Percentiles rank a stretch among this genome's conserved stretches.
phyloP scores from a whole-genome alignment of 2,797 vertebrate species.

The Myoxocephalus aenaeus region DNA sequence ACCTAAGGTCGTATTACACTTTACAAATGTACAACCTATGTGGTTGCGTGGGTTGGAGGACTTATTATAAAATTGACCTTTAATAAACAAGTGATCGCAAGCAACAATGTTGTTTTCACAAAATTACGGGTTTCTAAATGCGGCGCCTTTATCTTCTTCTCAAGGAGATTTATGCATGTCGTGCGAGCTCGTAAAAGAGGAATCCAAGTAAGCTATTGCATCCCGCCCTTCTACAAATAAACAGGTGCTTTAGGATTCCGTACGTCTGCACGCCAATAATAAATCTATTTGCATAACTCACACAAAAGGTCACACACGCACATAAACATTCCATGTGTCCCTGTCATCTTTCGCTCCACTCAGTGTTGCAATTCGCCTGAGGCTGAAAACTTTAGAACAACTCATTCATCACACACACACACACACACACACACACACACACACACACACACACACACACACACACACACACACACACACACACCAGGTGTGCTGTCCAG shows the following conservation, averaged over 20 bases:
- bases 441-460: constrained; percentile 1
- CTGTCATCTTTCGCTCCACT: constrained; percentile 45
- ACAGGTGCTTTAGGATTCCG: constrained; percentile 58
- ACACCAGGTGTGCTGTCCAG: constrained; percentile 58
- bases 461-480: not conserved
- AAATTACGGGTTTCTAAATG: not conserved
- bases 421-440: constrained; percentile 9
- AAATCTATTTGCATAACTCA: constrained; percentile 34
- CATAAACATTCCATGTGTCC: constrained; percentile 56
- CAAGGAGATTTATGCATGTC: not conserved
- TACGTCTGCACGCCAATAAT: constrained; percentile 27
- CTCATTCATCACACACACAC: constrained; percentile 16
- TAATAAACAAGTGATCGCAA: not conserved
- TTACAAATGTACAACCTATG: not conserved
- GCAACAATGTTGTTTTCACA: not conserved
- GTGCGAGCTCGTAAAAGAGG: constrained; percentile 4
- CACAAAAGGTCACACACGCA: not conserved
- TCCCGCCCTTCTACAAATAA: constrained; percentile 18
- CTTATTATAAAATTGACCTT: not conserved
- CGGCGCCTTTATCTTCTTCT: not conserved
- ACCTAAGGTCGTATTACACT: not conserved
- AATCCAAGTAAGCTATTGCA: constrained; percentile 8
- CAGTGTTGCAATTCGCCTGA: constrained; percentile 46
- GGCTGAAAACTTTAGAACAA: constrained; percentile 47
- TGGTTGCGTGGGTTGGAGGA: not conserved